Percentiles rank a stretch among this genome's conserved stretches.
phyloP scores from a whole-genome alignment of 2,888 invertebrate genomes.

The Metacarcinus magister region DNA sequence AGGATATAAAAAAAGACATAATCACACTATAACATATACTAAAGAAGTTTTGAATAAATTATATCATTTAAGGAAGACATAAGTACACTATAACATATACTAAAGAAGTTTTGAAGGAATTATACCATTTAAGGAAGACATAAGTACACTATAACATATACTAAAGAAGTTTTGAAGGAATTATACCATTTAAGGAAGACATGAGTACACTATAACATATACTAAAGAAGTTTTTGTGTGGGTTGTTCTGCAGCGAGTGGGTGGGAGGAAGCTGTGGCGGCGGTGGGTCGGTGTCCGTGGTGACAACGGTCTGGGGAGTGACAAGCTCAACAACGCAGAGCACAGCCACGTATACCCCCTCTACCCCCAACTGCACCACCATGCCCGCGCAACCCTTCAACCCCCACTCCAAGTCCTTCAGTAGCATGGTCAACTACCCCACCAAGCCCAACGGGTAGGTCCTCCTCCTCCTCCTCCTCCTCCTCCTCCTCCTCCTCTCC shows the following conservation, averaged over 20 bases:
- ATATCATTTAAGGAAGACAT: not conserved
- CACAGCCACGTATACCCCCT: constrained; percentile 72
- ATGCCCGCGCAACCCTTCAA: constrained; percentile 80
- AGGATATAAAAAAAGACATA: not conserved
- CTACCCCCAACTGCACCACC: constrained; percentile 58
- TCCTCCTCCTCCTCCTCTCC: not conserved
- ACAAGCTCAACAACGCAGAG: constrained; percentile 67
- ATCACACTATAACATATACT: not conserved
- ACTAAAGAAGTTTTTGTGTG: not conserved
- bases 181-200: not conserved
- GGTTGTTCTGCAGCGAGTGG: constrained; percentile 76
- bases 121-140: not conserved
- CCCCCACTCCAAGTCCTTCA: constrained; percentile 74
- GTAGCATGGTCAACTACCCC: constrained; percentile 76
- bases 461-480: not conserved
- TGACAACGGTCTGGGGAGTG: constrained; percentile 79
- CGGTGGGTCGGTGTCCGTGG: constrained; percentile 76
- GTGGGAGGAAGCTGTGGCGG: constrained; percentile 78
- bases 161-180: not conserved
- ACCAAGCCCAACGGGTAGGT: constrained; percentile 74
- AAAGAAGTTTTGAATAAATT: no score
- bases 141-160: not conserved
- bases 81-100: not conserved
- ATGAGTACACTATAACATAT: not conserved
- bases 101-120: not conserved